Base-by-base conservation (phyloP, 2,888 invertebrate species). In the Hypomecis punctinalis region DNA sequence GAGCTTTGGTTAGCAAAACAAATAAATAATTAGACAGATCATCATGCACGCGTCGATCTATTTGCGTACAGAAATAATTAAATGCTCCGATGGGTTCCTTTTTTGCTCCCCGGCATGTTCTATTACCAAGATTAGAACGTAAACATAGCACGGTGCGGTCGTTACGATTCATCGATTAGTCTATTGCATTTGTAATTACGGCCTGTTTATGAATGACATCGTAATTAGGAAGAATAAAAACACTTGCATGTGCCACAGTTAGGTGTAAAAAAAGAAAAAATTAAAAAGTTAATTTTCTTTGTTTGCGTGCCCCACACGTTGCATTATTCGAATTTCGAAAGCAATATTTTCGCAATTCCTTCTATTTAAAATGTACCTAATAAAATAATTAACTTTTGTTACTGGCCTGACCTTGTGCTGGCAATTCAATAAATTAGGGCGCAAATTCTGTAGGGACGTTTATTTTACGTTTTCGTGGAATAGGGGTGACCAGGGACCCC, bases 1-100 rank as follows among this genome's bases (percentile, higher is more conserved):
- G 82, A 86, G 85, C 86, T 90, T 90, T 90, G 78, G 80, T 86
- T 84, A 88, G 83, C 87, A 91, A 91, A 91, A 92, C 89, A 90
- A 91, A 91, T 91, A 90, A 91, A 90, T 91, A 90, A 88, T 89
- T 85, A 84, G 76, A 76, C 69, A 70, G 75, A 81, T 78, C 75
- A 81, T 78, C 75, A 80, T 82, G 77, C 81, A 85, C 81, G 83
- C 84, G 81, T 84, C 76, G 80, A 80, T 85, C 86, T 91, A 90
- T 88, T 88, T 89, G 83, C 82, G 85, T 78, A 81, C 77, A 67
- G 61, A 59, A 70, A 81, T 76, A 85, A 86, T 90, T 87, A 86
- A 85, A 75, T 80, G 79, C 76, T 76, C 75, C 69, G 74, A 70
- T 70, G 74, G 78, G 74, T 79, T 80, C 81, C 75, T 79, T 82